Evolutionary conservation across 1,140 invertebrate genomes (phyloP).

Genomic region (Sweltsa coloradensis): DNA sequence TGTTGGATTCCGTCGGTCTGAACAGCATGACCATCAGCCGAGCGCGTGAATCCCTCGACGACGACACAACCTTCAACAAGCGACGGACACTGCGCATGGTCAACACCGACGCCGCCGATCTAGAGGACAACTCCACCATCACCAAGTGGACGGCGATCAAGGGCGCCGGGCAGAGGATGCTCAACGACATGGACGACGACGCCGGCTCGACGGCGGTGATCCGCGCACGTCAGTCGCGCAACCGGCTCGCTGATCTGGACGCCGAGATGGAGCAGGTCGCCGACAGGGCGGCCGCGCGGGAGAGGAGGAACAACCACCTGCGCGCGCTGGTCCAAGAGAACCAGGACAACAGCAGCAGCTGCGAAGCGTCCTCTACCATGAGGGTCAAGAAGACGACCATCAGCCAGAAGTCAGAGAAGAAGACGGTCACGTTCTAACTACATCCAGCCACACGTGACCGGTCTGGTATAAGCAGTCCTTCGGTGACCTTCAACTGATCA

Average conservation of each 20-base stretch:
- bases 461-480: neutral
- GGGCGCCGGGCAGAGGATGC: conserved; percentile 13
- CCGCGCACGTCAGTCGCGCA: conserved; percentile 32
- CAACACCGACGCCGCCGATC: conserved; percentile 6
- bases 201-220: conserved; percentile 21
- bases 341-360: conserved; percentile 18
- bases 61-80: conserved; percentile 2
- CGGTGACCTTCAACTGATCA: no score
- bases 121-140: conserved; percentile 20
- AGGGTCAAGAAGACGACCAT: conserved; percentile 28
- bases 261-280: conserved; percentile 43
- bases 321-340: conserved; percentile 40
- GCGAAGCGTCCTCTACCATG: conserved; percentile 7
- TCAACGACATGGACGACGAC: conserved; percentile 14
- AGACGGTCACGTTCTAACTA: conserved; percentile 12
- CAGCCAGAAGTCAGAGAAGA: conserved; percentile 11
- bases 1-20: conserved; percentile 12
- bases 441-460: conserved; percentile 28
- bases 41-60: neutral
- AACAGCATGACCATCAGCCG: conserved; percentile 8
- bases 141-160: conserved; percentile 38
- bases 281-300: conserved; percentile 39
- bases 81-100: conserved; percentile 11
- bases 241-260: conserved; percentile 42
- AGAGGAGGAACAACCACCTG: conserved; percentile 40